Evolutionary conservation across 2,113 vertebrate species (phyloP), one percentile per base, ranked within the genome.

Genomic region (Protomyctophum bolini): DNA sequence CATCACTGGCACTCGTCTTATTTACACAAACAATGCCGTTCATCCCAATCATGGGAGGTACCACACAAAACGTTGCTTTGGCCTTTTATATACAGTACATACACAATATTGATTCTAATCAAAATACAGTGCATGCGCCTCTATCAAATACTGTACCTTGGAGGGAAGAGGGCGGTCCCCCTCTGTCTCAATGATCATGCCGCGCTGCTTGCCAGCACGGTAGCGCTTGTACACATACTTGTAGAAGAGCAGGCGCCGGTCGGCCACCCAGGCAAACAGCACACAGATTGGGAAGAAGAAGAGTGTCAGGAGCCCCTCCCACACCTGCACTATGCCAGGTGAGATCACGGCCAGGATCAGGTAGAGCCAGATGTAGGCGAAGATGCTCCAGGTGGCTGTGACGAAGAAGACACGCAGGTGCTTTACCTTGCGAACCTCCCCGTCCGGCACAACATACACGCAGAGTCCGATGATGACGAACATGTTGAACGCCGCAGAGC

Each of bases 201-300:
- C 96, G 29, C 97, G 94, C 79, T 99, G 97, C 80, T 98, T 98
- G 78, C 97, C 97, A 0, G 97, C 94, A 68, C 98, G 92, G 81
- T 99, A 99, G 75, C 95, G 94, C 90, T 99, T 99, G 89, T 99
- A 99, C 80, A 99, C 96, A 0, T 99, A 99, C 88, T 99, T 99
- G 93, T 99, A 99, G 89, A 99, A 99, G 12, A 99, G 93, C 74
- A 99, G 95, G 77, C 98, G 95, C 62, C 98, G 94, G 78, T 99
- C 98, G 0, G 98, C 98, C 29, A 99, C 88, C 97, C 98, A 99
- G 70, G 98, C 98, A 0, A 98, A 98, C 65, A 97, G 82, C n/a
- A 99, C 98, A 6, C 97, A 99, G 87, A 99, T 95, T 66, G 98
- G 98, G 78, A 99, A 99, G 89, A 99, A 99, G 83, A 99, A 92